Base-by-base conservation (phyloP, 2,113 vertebrate genomes). In the Melanerpes formicivorus region DNA sequence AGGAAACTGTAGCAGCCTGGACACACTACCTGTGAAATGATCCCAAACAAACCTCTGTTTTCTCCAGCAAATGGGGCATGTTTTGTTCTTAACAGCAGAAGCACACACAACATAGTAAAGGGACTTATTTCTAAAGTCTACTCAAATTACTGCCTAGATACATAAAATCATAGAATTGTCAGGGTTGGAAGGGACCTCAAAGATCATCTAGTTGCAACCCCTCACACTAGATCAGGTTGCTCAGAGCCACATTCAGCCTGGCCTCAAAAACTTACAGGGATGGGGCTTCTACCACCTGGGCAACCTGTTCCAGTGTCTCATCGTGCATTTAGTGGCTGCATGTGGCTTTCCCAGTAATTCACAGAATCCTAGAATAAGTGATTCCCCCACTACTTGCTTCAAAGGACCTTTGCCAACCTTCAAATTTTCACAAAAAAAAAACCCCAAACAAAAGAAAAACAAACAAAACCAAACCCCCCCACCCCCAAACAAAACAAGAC, bases 11-110 rank as follows among this genome's bases (percentile, higher is more conserved):
- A 29, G 79, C 40, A 32, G 46, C 46, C 42, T 74, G 37, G n/a
- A 69, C 0, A 0, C 7, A 32, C 3, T 11, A 29, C 17, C 29
- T 34, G 46, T 14, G 0, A 19, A 75, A 79, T 34, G 34, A 82
- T 34, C 62, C 63, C 48, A 62, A 62, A 65, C 0, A 5, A 71
- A 46, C 7, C 40, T 82, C 21, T 71, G 32, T 62, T 52, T 74
- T 79, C 34, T 30, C 26, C 44, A 73, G 71, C 14, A 56, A 90
- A 65, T 40, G 29, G 46, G 23, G 22, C 46, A 12, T 34, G 52
- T 44, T 77, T 70, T 60, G 26, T 18, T 73, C 55, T 64, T 32
- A 60, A 70, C 27, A 84, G 12, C 17, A 55, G 27, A 76, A 81
- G 66, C 50, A 46, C 70, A 72, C 30, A 67, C 8, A 66, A 76